phyloP scores from a whole-genome alignment of 2,888 invertebrate genomes.

The Gnatocerus cornutus region DNA sequence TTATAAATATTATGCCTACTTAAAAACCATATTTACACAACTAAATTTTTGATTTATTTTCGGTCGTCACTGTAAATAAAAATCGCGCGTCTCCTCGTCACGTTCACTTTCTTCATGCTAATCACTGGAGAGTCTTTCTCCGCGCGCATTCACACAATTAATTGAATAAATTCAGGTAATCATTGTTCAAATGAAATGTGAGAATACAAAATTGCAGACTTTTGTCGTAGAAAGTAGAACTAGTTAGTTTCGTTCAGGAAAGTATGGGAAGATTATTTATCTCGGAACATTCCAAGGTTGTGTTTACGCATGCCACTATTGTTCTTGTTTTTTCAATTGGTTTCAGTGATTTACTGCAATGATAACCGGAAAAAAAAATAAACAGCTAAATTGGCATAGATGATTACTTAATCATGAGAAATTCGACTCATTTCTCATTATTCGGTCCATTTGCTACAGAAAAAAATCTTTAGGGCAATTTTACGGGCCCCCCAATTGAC shows the following conservation, averaged over 20 bases:
- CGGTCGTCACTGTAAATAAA: too few species aligned
- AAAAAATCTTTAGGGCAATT: too few species aligned
- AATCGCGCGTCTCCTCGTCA: background rate
- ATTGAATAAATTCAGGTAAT: slow-evolving; percentile 40
- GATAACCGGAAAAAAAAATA: background rate
- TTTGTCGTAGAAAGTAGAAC: slow-evolving; percentile 51
- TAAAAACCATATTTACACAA: too few species aligned
- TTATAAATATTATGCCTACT: too few species aligned
- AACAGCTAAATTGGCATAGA: background rate
- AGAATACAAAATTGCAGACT: slow-evolving; percentile 33
- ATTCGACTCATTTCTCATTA: too few species aligned
- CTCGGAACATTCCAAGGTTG: slow-evolving; percentile 41
- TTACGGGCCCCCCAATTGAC: too few species aligned
- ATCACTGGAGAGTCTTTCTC: slow-evolving; percentile 7
- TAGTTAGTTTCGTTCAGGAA: slow-evolving; percentile 47
- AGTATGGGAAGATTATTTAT: slow-evolving; percentile 50
- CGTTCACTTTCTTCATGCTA: slow-evolving; percentile 35
- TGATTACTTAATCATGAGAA: background rate
- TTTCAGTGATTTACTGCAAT: background rate
- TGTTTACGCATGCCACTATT: slow-evolving; percentile 15
- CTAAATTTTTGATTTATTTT: too few species aligned
- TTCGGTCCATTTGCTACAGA: too few species aligned
- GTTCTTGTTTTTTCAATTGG: too few species aligned
- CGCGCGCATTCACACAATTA: slow-evolving; percentile 45
- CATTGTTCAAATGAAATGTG: slow-evolving; percentile 42